Evolutionary conservation across 37 sponge, comb jelly and placozoan species (phyloP).

Genomic region (Geodia barretti): DNA sequence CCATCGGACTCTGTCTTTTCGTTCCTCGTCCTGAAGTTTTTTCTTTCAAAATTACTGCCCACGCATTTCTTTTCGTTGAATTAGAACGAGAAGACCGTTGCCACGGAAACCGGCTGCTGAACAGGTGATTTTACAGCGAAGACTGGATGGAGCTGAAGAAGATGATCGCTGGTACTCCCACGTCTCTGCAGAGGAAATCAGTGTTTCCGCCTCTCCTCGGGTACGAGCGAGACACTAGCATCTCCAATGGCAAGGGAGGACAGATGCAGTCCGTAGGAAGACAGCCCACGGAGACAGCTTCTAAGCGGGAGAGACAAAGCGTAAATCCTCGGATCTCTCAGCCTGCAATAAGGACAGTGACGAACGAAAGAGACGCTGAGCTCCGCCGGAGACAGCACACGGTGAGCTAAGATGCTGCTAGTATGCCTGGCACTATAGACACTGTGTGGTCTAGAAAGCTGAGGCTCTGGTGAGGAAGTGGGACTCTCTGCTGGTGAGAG

Average conservation of each 20-base stretch:
- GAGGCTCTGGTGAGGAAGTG: constrained; percentile 15
- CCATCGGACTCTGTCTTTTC: background rate
- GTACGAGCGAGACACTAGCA: background rate
- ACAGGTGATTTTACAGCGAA: background rate
- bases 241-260: background rate
- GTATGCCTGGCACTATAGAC: background rate
- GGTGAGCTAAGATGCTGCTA: background rate
- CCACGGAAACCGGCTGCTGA: background rate
- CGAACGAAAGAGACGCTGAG: constrained; percentile 4
- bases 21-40: background rate
- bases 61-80: background rate
- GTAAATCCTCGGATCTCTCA: background rate
- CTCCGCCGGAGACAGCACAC: background rate
- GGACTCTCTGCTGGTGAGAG: constrained; percentile 2
- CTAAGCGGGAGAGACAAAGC: too few species aligned
- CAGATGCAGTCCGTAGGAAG: background rate
- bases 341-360: background rate
- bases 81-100: background rate
- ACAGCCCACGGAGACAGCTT: too few species aligned
- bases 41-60: background rate
- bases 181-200: constrained; percentile 9
- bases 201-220: constrained; percentile 4
- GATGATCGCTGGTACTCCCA: too few species aligned
- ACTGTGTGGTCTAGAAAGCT: background rate
- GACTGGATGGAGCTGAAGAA: background rate